Percentiles rank a stretch among this genome's conserved stretches.
phyloP scores from a whole-genome alignment of 2,797 vertebrate genomes.

The Pantherophis vulpinus region DNA sequence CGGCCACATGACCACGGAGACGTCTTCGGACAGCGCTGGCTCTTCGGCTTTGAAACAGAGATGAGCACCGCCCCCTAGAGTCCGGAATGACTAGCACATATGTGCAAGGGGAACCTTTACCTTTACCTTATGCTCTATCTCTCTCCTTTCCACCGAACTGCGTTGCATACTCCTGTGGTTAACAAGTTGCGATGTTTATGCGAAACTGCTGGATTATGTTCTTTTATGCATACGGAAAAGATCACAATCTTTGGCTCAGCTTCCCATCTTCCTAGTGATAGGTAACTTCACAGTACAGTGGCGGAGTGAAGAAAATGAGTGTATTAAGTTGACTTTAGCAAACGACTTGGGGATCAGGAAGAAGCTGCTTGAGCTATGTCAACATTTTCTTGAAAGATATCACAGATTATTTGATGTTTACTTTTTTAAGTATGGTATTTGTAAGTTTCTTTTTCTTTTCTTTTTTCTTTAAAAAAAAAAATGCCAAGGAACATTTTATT shows the following conservation, averaged over 20 bases:
- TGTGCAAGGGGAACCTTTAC: too few relatives aligned
- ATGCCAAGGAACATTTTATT: conserved; percentile 78
- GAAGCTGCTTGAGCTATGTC: conserved; percentile 74
- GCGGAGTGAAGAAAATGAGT: conserved; percentile 73
- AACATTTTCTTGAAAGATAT: conserved; percentile 80
- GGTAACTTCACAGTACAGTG: conserved; percentile 54
- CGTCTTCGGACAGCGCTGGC: too few relatives aligned
- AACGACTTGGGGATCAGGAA: conserved; percentile 69
- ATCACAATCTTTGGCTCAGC: conserved; percentile 47
- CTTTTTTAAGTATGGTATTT: conserved; percentile 80
- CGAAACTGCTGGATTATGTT: neutral
- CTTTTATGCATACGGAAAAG: neutral
- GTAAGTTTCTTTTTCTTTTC: conserved; percentile 58
- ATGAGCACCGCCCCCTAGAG: too few relatives aligned
- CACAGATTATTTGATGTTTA: conserved; percentile 77
- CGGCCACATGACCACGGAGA: too few relatives aligned
- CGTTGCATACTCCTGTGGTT: too few relatives aligned
- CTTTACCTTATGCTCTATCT: neutral
- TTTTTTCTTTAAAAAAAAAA: conserved; percentile 28
- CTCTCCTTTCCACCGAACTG: neutral
- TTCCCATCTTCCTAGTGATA: conserved; percentile 45
- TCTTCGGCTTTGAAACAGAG: too few relatives aligned
- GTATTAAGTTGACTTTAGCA: conserved; percentile 76
- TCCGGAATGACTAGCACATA: too few relatives aligned
- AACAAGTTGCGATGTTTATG: neutral